phyloP scores from a whole-genome alignment of 2,888 invertebrate species.

The Pandemis heparana region DNA sequence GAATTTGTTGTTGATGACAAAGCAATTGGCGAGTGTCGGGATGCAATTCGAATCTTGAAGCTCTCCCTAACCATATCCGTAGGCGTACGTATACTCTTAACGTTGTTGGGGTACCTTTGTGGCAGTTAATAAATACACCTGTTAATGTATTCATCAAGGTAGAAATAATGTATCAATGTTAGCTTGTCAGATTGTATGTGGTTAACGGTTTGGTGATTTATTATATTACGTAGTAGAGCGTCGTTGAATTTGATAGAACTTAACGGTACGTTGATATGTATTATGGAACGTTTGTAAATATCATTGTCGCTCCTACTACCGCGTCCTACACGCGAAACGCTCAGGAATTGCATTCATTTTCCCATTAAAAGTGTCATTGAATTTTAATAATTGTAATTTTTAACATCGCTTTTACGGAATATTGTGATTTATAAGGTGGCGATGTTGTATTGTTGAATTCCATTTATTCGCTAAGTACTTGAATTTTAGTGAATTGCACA shows the following conservation, averaged over 20 bases:
- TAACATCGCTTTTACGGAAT: conserved; percentile 70
- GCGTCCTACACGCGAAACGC: conserved; percentile 64
- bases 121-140: conserved; percentile 80
- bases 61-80: conserved; percentile 81
- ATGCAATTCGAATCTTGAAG: conserved; percentile 66
- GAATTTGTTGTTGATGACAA: conserved; percentile 60
- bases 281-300: conserved; percentile 68
- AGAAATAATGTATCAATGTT: conserved; percentile 79
- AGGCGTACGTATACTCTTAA: conserved; percentile 68
- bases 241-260: conserved; percentile 76
- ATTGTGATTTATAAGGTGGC: conserved; percentile 55
- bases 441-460: conserved; percentile 78
- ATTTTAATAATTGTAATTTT: conserved; percentile 72
- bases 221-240: conserved; percentile 69
- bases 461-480: conserved; percentile 67
- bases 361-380: conserved; percentile 60
- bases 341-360: conserved; percentile 83
- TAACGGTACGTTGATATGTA: conserved; percentile 61
- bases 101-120: conserved; percentile 76
- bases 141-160: conserved; percentile 83
- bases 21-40: conserved; percentile 54
- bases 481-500: conserved; percentile 82
- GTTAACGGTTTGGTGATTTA: conserved; percentile 72
- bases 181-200: conserved; percentile 79
- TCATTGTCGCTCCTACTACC: conserved; percentile 66